Conservation (phyloP, 2,888 invertebrate genomes). For the Pandemis heparana region DNA sequence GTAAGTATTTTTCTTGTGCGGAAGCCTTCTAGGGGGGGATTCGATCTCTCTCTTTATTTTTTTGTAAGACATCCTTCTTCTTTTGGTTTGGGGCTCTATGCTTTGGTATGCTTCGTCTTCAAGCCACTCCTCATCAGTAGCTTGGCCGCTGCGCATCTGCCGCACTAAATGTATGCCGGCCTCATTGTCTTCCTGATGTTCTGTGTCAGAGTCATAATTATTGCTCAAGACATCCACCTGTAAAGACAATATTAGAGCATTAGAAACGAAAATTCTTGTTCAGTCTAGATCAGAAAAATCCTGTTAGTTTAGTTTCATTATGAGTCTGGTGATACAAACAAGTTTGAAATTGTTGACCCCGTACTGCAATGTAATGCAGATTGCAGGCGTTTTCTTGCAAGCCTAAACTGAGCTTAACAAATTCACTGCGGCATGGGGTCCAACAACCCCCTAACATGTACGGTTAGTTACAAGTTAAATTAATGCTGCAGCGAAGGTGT, state of each 20-base stretch:
- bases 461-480: too few species aligned
- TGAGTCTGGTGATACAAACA: too few species aligned
- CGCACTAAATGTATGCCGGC: conserved; percentile 67
- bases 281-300: too few species aligned
- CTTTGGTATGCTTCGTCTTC: conserved; percentile 72
- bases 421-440: too few species aligned
- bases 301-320: too few species aligned
- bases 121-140: conserved; percentile 77
- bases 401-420: too few species aligned
- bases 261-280: not conserved
- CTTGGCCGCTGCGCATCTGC: conserved; percentile 65
- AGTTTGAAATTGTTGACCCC: too few species aligned
- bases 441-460: too few species aligned
- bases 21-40: conserved; percentile 55
- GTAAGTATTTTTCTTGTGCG: conserved; percentile 44
- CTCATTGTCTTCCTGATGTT: conserved; percentile 59
- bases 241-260: conserved; percentile 44
- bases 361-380: too few species aligned
- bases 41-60: conserved; percentile 72
- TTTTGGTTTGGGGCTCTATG: conserved; percentile 63
- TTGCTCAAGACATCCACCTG: conserved; percentile 67
- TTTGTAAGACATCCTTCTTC: conserved; percentile 63
- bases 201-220: conserved; percentile 60
- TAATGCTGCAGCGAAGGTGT: too few species aligned
- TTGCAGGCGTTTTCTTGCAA: too few species aligned